Evolutionary conservation across 2,888 invertebrate species (phyloP).

Genomic region (Crocallis elinguaria): DNA sequence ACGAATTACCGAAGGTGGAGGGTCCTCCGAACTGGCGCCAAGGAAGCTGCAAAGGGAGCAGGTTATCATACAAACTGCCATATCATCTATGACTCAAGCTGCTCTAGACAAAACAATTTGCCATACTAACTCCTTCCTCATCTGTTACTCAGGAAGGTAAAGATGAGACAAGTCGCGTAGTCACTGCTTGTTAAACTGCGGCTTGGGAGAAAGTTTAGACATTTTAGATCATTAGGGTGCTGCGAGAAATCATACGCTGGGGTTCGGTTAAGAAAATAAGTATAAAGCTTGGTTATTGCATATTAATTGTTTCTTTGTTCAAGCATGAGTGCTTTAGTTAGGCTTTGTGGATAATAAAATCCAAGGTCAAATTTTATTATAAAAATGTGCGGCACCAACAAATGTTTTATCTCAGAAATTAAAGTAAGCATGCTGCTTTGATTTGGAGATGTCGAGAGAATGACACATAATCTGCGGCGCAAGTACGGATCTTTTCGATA

Average conservation of each 20-base stretch:
- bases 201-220: background rate
- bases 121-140: background rate
- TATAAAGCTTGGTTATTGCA: background rate
- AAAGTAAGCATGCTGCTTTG: too few relatives aligned
- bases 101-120: constrained; percentile 15
- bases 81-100: background rate
- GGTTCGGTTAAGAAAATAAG: background rate
- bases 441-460: too few relatives aligned
- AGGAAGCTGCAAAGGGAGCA: constrained; percentile 24
- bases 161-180: background rate
- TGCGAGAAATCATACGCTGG: background rate
- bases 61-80: background rate
- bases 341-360: too few relatives aligned
- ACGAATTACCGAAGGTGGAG: constrained; percentile 43
- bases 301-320: background rate
- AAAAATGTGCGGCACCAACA: too few relatives aligned
- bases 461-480: too few relatives aligned
- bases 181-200: background rate
- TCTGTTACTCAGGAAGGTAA: constrained; percentile 2
- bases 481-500: too few relatives aligned
- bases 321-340: too few relatives aligned
- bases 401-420: too few relatives aligned
- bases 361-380: too few relatives aligned
- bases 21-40: constrained; percentile 30
- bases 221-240: constrained; percentile 2